phyloP scores from a whole-genome alignment of 2,888 invertebrate species.

The Napeogenes sylphis region DNA sequence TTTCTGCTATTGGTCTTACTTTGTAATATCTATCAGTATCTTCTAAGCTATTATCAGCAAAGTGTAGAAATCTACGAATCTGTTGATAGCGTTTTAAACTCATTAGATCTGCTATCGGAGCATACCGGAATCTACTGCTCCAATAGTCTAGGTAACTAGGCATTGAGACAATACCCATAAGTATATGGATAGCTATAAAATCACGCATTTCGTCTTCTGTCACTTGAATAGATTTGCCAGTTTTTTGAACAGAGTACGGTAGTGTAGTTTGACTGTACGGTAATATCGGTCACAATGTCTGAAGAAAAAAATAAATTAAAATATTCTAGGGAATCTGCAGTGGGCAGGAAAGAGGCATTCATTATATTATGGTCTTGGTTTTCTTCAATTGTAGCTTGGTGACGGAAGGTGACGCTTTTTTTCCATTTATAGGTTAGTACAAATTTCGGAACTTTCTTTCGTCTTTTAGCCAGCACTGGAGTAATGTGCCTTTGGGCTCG shows the following conservation, averaged over 20 bases:
- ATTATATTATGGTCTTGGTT: constrained; percentile 18
- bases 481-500: constrained; percentile 26
- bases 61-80: constrained; percentile 37
- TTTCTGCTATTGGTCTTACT: constrained; percentile 37
- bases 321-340: constrained; percentile 14
- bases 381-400: constrained; percentile 26
- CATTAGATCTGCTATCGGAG: constrained; percentile 37
- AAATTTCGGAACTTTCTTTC: constrained; percentile 30
- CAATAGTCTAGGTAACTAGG: constrained; percentile 38
- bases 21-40: constrained; percentile 39
- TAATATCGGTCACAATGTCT: constrained; percentile 27
- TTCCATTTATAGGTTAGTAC: constrained; percentile 27
- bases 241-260: constrained; percentile 30
- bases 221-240: constrained; percentile 29
- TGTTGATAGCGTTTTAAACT: constrained; percentile 36
- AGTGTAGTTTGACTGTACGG: constrained; percentile 28
- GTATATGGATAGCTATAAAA: constrained; percentile 38
- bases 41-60: constrained; percentile 34
- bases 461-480: constrained; percentile 25
- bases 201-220: constrained; percentile 33
- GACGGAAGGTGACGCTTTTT: constrained; percentile 23
- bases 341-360: constrained; percentile 23
- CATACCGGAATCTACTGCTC: constrained; percentile 29
- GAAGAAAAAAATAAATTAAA: constrained; percentile 25
- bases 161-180: constrained; percentile 39